phyloP scores from a whole-genome alignment of 2,113 vertebrate genomes.

The Scopus umbretta region DNA sequence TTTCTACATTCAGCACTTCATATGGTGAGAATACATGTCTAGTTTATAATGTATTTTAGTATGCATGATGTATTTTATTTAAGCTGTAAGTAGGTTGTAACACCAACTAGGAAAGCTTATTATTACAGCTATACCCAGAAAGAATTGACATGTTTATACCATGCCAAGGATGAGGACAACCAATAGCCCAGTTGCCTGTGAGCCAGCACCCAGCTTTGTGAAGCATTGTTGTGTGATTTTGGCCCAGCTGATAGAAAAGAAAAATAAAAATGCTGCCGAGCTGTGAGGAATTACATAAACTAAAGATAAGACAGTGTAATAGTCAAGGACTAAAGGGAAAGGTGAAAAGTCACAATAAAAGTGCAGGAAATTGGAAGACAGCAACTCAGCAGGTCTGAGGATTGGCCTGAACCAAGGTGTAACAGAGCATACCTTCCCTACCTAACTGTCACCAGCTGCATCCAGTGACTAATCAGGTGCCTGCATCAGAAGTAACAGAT shows the following conservation, averaged over 20 bases:
- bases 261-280: neutral
- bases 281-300: neutral
- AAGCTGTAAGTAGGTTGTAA: neutral
- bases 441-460: neutral
- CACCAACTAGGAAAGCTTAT: neutral
- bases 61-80: neutral
- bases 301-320: neutral
- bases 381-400: neutral
- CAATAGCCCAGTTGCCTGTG: neutral
- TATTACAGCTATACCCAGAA: neutral
- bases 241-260: neutral
- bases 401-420: neutral
- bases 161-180: neutral
- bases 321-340: neutral
- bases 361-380: neutral
- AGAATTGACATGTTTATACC: neutral
- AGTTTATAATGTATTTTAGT: neutral
- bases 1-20: neutral
- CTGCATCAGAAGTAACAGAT: neutral
- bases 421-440: neutral
- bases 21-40: neutral
- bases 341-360: neutral
- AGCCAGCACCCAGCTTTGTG: neutral
- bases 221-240: neutral
- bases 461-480: neutral